Base-by-base conservation (phyloP, 2,888 invertebrate genomes). In the Caenorhabditis panamensis region DNA sequence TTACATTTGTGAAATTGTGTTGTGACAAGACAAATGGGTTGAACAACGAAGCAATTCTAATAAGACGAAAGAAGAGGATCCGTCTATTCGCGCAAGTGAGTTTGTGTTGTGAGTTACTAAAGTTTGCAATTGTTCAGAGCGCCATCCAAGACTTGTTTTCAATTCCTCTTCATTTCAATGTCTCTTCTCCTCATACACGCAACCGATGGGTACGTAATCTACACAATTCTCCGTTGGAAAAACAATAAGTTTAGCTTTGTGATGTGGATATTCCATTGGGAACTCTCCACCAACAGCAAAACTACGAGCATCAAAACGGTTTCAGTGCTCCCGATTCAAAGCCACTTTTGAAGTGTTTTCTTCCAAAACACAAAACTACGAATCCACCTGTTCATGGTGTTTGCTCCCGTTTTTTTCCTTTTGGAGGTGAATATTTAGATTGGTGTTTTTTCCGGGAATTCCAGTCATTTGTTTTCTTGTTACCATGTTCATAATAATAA, bases 1-100 rank as follows among this genome's bases (percentile, higher is more conserved):
- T 59, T 9, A 77, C 59, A 5, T 63, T 69, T 41, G 16, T 63
- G 13, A 77, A 77, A 28, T 13, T 77, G 0, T 69, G 63, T 16
- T 63, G 2, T 9, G 58, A n/a, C 2, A 36, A 6, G 16, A 6
- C n/a, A 16, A n/a, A 31, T 6, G 58, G 58, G 5, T 5, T 58
- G 5, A 58, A 11, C 16, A 16, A 36, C 2, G 36, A 22, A 11
- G 36, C n/a, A 16, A 37, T 16, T 9, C 1, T 26, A 2, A 31
- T 20, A 36, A 31, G 58, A 16, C n/a, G 24, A 16, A 4, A 13
- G 18, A 6, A 24, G 16, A 18, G 24, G 3, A 24, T 58, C 1
- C 24, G 31, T 2, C 18, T 58, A 4, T 58, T 58, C 18, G 22
- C 26, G 9, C 58, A 58, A 36, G 58, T 58, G 20, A 18, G 18